Evolutionary conservation across 2,797 vertebrate species (phyloP), one percentile per base, ranked within the genome.

Genomic region (Sebastes vulpes): DNA sequence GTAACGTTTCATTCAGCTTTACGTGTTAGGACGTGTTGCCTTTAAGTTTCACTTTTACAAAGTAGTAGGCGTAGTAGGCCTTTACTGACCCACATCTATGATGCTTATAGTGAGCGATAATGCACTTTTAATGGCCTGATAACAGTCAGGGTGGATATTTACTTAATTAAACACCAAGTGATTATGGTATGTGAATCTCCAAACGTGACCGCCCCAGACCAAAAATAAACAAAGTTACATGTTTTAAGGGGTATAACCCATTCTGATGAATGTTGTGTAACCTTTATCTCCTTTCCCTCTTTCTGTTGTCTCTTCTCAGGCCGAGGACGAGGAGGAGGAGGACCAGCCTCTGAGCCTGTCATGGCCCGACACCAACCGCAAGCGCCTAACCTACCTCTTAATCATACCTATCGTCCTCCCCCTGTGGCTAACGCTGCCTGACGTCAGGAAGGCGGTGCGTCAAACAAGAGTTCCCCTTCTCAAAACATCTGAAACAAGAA

Each of bases 321-420:
- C 92, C 16, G 93, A 96, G 68, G 97, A 97, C 10, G 92, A 96
- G 6, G 91, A 93, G 76, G 95, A 96, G 8, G 96, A 97, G 20
- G 97, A 97, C 83, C 97, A 97, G 93, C 98, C 98, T 61, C 96
- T 98, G 84, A 98, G 96, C 89, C 91, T 98, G 84, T 95, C 97
- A 74, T 98, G 97, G 97, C 98, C 98, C 0, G 91, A 97, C 68
- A 94, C 96, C 1, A 42, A 64, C 65, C 97, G 96, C 84, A 98
- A 98, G 90, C 96, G 96, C 76, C 46, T 96, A 83, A 98, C 96
- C 2, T 98, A 98, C 88, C 96, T 98, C 76, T 26, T 97, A 1
- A 96, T 98, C 59, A 88, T 98, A 0, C 98, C 98, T 18, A 96
- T 98, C 54, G 96, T 98, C 81, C 94, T 98, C 66, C 97, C 97